Evolutionary conservation across 2,113 vertebrate genomes (phyloP).

Genomic region (Martes martes): DNA sequence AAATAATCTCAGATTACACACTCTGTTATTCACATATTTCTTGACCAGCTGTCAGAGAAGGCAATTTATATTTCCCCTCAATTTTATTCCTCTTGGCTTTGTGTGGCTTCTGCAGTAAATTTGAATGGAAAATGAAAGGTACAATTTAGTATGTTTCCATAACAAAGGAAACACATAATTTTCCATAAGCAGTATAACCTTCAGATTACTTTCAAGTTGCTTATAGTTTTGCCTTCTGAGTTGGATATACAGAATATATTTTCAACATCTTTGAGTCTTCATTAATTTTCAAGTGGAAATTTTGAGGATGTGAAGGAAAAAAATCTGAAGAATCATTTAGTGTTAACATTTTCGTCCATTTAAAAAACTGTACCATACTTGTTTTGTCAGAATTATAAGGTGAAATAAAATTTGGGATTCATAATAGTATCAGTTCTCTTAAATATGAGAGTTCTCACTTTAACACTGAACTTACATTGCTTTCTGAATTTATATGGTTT

Average conservation of each 20-base stretch:
- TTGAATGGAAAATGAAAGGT: conserved; percentile 31
- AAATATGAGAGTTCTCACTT: neutral
- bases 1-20: conserved; percentile 54
- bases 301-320: neutral
- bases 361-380: neutral
- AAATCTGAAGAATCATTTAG: neutral
- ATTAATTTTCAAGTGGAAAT: conserved; percentile 7
- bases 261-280: neutral
- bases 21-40: conserved; percentile 51
- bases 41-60: conserved; percentile 57
- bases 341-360: neutral
- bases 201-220: neutral
- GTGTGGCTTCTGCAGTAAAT: neutral
- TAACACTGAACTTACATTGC: neutral
- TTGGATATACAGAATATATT: neutral
- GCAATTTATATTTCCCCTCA: conserved; percentile 42
- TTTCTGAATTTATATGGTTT: neutral
- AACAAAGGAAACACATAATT: conserved; percentile 13
- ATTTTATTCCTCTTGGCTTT: conserved; percentile 33
- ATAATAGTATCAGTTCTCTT: neutral
- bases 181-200: neutral
- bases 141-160: neutral
- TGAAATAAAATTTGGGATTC: neutral
- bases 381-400: neutral
- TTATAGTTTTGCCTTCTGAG: neutral